These are phyloP conservation scores for Macaria liturata DNA, from an alignment of 2,888 invertebrate genomes.

Conservation along the genomic window DNA sequence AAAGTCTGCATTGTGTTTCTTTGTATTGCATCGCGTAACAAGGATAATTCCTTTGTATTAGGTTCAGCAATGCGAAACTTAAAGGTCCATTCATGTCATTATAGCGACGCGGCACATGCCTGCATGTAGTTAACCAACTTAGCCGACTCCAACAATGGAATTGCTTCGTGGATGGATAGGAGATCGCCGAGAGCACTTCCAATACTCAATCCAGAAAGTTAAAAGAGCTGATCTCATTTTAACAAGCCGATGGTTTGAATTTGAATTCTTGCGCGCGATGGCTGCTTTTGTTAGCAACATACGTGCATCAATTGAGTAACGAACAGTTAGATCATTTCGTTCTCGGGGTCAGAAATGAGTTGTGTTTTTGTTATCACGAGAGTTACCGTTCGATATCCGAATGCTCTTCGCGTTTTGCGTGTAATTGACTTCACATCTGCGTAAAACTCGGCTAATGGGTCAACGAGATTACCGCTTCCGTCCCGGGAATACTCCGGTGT, in stretches of 20 bases:
- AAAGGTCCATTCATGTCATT: slow-evolving; percentile 46
- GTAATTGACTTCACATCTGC: slow-evolving; percentile 53
- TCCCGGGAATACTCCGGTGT: slow-evolving; percentile 32
- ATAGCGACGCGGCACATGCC: slow-evolving; percentile 22
- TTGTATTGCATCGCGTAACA: slow-evolving; percentile 43
- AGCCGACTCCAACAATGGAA: slow-evolving; percentile 39
- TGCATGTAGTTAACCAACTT: slow-evolving; percentile 30
- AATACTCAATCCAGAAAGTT: slow-evolving; percentile 46
- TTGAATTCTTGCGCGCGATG: slow-evolving; percentile 48
- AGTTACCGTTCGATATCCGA: slow-evolving; percentile 59
- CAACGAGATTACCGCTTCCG: slow-evolving; percentile 40
- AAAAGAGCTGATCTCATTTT: slow-evolving; percentile 46
- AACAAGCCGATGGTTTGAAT: slow-evolving; percentile 48
- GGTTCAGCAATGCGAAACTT: slow-evolving; percentile 55
- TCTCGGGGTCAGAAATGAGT: slow-evolving; percentile 56
- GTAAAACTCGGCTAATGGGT: slow-evolving; percentile 59
- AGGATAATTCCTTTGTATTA: slow-evolving; percentile 60
- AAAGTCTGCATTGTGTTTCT: slow-evolving; percentile 38
- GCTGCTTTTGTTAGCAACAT: slow-evolving; percentile 49
- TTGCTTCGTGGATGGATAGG: slow-evolving; percentile 28
- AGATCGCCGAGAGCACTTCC: slow-evolving; percentile 30
- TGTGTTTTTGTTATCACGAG: slow-evolving; percentile 55
- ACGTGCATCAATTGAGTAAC: slow-evolving; percentile 60
- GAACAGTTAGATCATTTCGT: slow-evolving; percentile 70
- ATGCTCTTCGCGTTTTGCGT: slow-evolving; percentile 39